These are phyloP conservation scores for Fregata magnificens DNA, from an alignment of 2,113 vertebrate species.

Conservation along the genomic window DNA sequence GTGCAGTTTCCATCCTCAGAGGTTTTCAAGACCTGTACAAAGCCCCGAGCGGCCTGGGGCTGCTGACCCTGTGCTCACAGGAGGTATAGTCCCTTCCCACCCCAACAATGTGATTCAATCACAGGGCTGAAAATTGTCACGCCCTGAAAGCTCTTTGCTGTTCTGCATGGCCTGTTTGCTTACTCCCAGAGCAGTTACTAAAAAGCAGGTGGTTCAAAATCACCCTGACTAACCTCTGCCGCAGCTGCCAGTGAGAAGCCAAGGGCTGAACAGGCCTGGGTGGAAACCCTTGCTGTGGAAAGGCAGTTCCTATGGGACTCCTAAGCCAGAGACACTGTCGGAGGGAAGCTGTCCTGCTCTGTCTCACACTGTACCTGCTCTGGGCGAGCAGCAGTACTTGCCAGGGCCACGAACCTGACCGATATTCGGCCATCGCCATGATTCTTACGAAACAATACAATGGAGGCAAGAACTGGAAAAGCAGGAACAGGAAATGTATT, in stretches of 20 bases:
- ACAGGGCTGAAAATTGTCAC: neutral
- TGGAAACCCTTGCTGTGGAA: neutral
- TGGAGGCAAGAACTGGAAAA: neutral
- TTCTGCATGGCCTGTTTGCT: neutral
- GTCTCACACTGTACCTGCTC: neutral
- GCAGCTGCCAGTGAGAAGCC: neutral
- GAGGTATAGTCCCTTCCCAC: neutral
- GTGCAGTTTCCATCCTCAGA: neutral
- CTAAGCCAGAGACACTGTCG: fast-evolving
- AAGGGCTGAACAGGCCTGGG: neutral
- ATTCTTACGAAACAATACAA: neutral
- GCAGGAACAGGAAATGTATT: neutral
- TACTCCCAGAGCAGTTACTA: neutral
- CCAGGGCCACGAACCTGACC: neutral
- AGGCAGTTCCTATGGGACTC: neutral
- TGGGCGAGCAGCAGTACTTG: neutral
- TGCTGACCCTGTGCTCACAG: neutral
- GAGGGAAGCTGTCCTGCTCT: neutral
- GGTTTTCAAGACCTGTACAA: neutral
- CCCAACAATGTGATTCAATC: neutral
- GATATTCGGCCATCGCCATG: fast-evolving
- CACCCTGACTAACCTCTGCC: neutral
- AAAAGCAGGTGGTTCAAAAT: neutral
- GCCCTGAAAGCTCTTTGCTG: neutral
- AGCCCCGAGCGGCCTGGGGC: neutral